phyloP scores from a whole-genome alignment of 2,113 vertebrate species.

The Etheostoma cragini region DNA sequence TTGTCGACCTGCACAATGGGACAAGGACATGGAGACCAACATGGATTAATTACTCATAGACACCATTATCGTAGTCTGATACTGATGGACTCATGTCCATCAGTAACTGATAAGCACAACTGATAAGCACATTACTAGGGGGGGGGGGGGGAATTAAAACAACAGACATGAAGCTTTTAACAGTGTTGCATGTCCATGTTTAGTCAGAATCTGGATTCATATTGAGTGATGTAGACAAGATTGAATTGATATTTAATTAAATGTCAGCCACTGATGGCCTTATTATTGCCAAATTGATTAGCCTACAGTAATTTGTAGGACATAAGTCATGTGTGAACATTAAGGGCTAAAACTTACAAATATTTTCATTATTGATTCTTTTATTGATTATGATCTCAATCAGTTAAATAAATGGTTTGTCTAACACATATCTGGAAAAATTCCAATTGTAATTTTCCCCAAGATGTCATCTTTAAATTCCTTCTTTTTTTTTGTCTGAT shows the following conservation, averaged over 20 bases:
- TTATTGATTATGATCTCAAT: neutral
- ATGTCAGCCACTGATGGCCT: neutral
- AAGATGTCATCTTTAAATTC: neutral
- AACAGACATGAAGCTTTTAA: too few species aligned
- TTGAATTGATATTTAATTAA: neutral
- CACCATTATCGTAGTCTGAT: neutral
- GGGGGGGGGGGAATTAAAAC: too few species aligned
- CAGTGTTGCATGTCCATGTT: too few species aligned
- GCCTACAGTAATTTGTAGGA: neutral
- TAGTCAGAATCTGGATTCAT: neutral
- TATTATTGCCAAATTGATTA: conserved; percentile 4
- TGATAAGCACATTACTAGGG: neutral
- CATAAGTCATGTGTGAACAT: neutral
- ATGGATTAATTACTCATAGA: neutral
- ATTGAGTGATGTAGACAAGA: neutral
- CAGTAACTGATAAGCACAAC: neutral
- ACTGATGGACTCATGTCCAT: too few species aligned
- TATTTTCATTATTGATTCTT: neutral
- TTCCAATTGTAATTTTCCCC: neutral
- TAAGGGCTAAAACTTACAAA: neutral
- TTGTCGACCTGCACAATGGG: conserved; percentile 20
- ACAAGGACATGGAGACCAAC: conserved; percentile 20
- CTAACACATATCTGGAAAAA: neutral
- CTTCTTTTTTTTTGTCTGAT: neutral
- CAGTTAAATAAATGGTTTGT: neutral